Evolutionary conservation across 2,888 invertebrate species (phyloP), one percentile per base, ranked within the genome.

Genomic region (Dryobota labecula): DNA sequence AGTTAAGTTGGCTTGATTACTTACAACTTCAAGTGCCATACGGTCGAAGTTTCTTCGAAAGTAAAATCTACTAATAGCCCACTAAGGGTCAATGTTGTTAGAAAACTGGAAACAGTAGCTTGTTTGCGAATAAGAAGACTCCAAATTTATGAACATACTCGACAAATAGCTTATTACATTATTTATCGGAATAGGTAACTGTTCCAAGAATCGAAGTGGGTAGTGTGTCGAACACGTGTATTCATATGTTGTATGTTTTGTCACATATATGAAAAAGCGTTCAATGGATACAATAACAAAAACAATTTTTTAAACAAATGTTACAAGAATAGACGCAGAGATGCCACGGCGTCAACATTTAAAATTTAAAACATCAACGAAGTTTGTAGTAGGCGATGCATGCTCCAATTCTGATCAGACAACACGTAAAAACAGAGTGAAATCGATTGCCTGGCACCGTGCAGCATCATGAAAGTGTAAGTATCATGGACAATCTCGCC

Each of bases 341-440:
- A 43, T 13, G 13, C 36, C 3, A 5, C n/a, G 0, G 33, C 2
- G 27, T 13, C 33, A 27, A 20, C 69, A 47, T 56, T 56, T 75
- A 13, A 56, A 56, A 56, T 56, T 47, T 30, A 56, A 66, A 76
- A 18, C 54, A 49, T n/a, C 20, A 30, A 24, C 11, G 2, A 36
- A 49, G 2, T 33, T 47, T 27, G 11, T 4, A 30, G 2, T 47
- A 13, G 1, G 6, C 27, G 20, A 45, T 20, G 9, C 15, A 18
- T 47, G 24, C 18, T 56, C 9, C 27, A 47, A 76, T 75, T 49
- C 66, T 49, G 27, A n/a, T 47, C 24, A 33, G n/a, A 41, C 7
- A 33, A n/a, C n/a, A 49, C 1, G 1, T 18, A 3, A 41, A 66
- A 54, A 47, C 13, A 9, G 13, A 63, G 54, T 30, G 30, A 38